Base-by-base conservation (phyloP, 2,888 invertebrate species). In the Melanophora roralis region DNA sequence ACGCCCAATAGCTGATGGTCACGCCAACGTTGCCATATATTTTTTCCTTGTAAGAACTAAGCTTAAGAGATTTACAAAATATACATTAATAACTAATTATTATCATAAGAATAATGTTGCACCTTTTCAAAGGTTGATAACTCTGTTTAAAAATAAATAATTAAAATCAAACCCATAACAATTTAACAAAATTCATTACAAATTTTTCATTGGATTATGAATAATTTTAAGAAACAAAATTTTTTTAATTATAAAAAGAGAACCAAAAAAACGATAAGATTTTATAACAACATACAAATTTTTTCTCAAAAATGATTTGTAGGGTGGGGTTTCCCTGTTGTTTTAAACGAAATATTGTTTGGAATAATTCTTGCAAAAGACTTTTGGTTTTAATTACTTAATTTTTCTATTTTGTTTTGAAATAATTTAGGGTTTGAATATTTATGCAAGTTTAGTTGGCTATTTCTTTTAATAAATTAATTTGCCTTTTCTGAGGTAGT, bases 401-500 rank as follows among this genome's bases (percentile, higher is more conserved):
- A 5, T 3, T 27, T 27, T 27, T 27, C 27, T 27, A 27, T 27
- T 27, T 27, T n/a, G n/a, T 6, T 27, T 5, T 27, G 27, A 6
- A 27, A 5, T 27, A 27, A 27, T 6, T 5, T 3, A 5, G 27
- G 3, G 27, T 3, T 27, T 27, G 3, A 5, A 6, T 27, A 5
- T 27, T 27, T 27, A 43, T 55, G 38, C 11, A 16, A 32, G 19
- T 16, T 32, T 14, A n/a, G 11, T 32, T 53, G 47, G 16, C 9
- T 38, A 38, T 64, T 57, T 23, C 3, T 23, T 59, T 40, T 16
- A 60, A 51, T 53, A 51, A 53, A 45, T 75, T 60, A 2, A 34
- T 45, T 59, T 47, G n/a, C 19, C 64, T 78, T 45, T 64, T 53
- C 74, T 82, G 82, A 82, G 82, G 80, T 82, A 81, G 81, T 82